Evolutionary conservation across 2,113 vertebrate species (phyloP).

Genomic region (Cranoglanis bouderius): DNA sequence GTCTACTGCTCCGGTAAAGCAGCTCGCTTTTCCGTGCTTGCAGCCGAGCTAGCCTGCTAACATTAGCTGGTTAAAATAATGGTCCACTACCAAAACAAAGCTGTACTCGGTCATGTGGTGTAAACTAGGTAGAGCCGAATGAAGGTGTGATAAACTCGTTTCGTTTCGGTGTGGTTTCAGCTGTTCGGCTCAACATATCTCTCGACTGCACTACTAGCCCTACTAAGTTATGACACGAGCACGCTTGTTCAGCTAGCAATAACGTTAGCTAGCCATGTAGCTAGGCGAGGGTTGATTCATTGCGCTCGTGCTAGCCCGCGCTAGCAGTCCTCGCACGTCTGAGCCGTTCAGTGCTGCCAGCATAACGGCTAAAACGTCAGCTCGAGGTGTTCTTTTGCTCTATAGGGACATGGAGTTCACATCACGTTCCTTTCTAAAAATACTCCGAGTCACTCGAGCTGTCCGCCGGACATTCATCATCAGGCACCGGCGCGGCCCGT

Average conservation of each 20-base stretch:
- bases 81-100: not conserved
- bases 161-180: too few species aligned
- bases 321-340: not conserved
- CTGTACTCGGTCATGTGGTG: not conserved
- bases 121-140: not conserved
- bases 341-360: not conserved
- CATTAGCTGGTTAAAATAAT: not conserved
- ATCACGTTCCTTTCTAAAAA: slow-evolving; percentile 68
- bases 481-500: slow-evolving; percentile 60
- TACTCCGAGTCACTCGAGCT: slow-evolving; percentile 57
- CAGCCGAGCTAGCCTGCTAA: not conserved
- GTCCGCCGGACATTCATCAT: slow-evolving; percentile 11
- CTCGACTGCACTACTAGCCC: not conserved
- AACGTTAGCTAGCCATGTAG: not conserved
- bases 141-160: not conserved
- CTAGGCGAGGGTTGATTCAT: slow-evolving; percentile 19
- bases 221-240: not conserved
- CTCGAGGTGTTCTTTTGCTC: not conserved
- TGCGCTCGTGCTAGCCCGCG: not conserved
- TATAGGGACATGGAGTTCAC: slow-evolving; percentile 23
- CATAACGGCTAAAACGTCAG: not conserved
- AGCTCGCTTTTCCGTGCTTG: not conserved
- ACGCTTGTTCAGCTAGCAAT: not conserved
- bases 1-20: too few species aligned
- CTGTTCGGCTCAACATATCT: not conserved